Evolutionary conservation across 2,888 invertebrate species (phyloP), one percentile per base, ranked within the genome.

Genomic region (Papilio elwesi): DNA sequence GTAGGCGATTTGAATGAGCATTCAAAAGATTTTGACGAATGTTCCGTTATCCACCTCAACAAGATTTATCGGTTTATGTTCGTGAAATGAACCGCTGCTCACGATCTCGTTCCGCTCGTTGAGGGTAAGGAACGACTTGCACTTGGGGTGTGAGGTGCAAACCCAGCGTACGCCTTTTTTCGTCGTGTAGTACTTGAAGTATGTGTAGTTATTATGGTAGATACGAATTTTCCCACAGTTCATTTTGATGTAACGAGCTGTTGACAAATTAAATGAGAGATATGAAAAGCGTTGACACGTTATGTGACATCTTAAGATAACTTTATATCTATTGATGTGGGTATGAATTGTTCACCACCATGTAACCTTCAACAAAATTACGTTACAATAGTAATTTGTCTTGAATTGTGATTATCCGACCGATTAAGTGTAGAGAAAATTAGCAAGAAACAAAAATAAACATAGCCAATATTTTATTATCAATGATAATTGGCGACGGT

Each of bases 81-180:
- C 15, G 48, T 71, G 74, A 1, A 51, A 10, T 10, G 52, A 12
- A 6, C 71, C 11, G n/a, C 43, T 48, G 13, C 26, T 52, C 13
- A 67, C n/a, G 52, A 71, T 78, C 77, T 57, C 80, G 68, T 70
- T 80, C 81, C 72, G 70, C 0, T 73, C 68, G 36, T 76, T 75
- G 0, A 76, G 36, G 7, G 75, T 75, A 10, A 80, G 65, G 11
- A 67, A 76, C 0, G 80, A 78, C 66, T 78, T 81, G 74, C 84
- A 85, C 12, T 71, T 78, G 0, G 81, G 82, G 48, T 76, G 75
- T 0, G 57, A 76, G 0, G 82, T 80, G 66, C 84, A 83, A 9
- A 72, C 71, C 82, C 82, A 85, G 3, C 78, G 77, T 5, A 57
- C 74, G 13, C 70, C 66, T 0, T 47, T 71, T 9, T 72, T 75